Percentiles rank a stretch among this genome's conserved stretches.
Evolutionary conservation across 1,140 invertebrate species (phyloP).

Genomic region (Leptoteleia sp.): DNA sequence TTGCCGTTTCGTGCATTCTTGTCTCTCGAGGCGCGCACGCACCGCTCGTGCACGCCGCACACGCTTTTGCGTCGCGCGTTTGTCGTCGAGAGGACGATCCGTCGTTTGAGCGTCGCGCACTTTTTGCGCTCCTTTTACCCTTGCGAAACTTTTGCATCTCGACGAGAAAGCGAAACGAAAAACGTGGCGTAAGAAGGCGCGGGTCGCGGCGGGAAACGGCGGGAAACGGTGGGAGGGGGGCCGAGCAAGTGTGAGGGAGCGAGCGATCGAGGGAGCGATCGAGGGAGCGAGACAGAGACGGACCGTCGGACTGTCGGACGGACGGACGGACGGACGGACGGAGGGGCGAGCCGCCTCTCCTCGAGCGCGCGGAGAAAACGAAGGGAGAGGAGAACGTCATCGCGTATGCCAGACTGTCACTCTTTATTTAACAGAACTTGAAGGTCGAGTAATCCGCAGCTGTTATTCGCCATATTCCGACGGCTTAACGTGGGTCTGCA

Average conservation of each 20-base stretch:
- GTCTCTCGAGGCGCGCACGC: slow-evolving; percentile 14
- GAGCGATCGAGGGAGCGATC: no score
- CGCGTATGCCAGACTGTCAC: slow-evolving; percentile 70
- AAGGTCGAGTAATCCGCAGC: slow-evolving; percentile 63
- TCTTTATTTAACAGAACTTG: slow-evolving; percentile 69
- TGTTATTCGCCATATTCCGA: slow-evolving; percentile 54
- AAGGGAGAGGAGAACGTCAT: slow-evolving; percentile 61
- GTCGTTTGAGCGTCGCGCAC: slow-evolving; percentile 51
- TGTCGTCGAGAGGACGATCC: slow-evolving; percentile 62
- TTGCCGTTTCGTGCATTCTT: slow-evolving; percentile 19
- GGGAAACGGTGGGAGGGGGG: no score
- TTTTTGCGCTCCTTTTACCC: slow-evolving; percentile 69
- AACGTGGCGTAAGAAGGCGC: slow-evolving; percentile 35
- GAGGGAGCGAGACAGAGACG: no score
- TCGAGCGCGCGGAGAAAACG: slow-evolving; percentile 44
- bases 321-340: no score
- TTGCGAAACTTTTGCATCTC: slow-evolving; percentile 74
- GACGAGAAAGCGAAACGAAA: slow-evolving; percentile 58
- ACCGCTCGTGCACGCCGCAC: slow-evolving; percentile 17
- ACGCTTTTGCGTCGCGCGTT: not conserved
- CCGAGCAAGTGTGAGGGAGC: no score
- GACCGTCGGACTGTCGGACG: no score
- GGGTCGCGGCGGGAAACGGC: slow-evolving; percentile 16
- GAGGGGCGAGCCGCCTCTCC: slow-evolving; percentile 16
- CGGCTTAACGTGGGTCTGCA: slow-evolving; percentile 47